A percentile compares a stretch with the other conserved stretches of the same genome.
Evolutionary conservation across 2,888 invertebrate species (phyloP).

Genomic region (Lasioglossum vierecki): DNA sequence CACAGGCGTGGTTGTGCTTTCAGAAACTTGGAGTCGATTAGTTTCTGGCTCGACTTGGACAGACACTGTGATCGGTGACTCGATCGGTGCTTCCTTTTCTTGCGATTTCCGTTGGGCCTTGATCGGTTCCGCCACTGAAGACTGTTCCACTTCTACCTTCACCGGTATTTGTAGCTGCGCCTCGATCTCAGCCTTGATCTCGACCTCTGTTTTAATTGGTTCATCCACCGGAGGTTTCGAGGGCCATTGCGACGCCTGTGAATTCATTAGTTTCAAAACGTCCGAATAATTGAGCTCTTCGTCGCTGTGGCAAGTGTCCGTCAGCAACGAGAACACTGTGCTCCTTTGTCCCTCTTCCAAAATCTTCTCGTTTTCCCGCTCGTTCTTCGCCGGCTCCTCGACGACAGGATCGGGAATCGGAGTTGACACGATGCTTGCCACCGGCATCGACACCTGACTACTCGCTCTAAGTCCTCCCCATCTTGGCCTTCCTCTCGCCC

Average conservation of each 20-base stretch:
- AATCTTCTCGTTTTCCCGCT: not conserved
- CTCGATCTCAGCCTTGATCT: not conserved
- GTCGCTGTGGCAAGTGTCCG: conserved; percentile 57
- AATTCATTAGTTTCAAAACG: conserved; percentile 56
- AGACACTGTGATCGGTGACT: not conserved
- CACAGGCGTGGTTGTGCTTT: not conserved
- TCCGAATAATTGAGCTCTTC: conserved; percentile 62
- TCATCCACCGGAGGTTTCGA: not conserved
- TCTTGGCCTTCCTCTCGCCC: conserved; percentile 32
- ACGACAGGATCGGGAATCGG: not conserved
- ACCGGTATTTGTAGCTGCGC: not conserved
- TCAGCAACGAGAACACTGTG: conserved; percentile 61
- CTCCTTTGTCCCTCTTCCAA: conserved; percentile 7
- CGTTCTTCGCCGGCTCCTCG: not conserved
- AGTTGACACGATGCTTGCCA: not conserved
- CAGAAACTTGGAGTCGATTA: not conserved
- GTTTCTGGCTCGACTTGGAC: not conserved
- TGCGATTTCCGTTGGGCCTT: not conserved
- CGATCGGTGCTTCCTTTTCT: not conserved
- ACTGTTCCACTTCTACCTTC: not conserved
- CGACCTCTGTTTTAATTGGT: not conserved
- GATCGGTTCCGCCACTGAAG: not conserved
- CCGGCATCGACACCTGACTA: not conserved
- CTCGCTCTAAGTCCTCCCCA: conserved; percentile 23
- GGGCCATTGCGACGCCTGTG: not conserved